Evolutionary conservation across 2,888 invertebrate species (phyloP), one percentile per base, ranked within the genome.

Genomic region (Muschampia plurimacula): DNA sequence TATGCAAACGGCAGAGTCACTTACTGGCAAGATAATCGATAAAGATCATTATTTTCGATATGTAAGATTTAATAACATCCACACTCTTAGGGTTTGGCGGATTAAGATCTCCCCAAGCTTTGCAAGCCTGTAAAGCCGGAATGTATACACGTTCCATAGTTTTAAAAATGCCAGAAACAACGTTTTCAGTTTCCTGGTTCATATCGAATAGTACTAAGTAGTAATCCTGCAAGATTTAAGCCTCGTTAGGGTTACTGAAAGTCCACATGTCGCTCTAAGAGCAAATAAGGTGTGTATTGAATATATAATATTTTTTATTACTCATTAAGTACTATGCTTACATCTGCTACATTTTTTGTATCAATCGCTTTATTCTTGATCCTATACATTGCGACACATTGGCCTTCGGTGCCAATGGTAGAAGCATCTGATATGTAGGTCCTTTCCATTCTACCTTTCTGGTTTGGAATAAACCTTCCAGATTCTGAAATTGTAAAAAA

Each of bases 311-410:
- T 41, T 41, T 41, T 22, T 41, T 41, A 41, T 41, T 15, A 15
- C n/a, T 55, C 4, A 15, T 5, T 32, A 22, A 22, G 22, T 22
- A n/a, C 0, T 32, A 15, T 7, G 72, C 92, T 91, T 88, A 96
- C 96, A 76, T 97, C 97, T 39, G 95, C 92, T n/a, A 97, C 93
- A 79, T 96, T 96, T 82, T 95, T 96, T 74, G 89, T 84, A 73
- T 96, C 97, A 59, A 97, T 90, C 12, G 89, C 87, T 77, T 95
- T 93, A 74, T 95, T 95, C 77, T 92, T 95, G 15, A 95, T 94
- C 78, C 97, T 95, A 83, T 97, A 96, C 79, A 96, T 96, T 49
- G 96, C 96, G n/a, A 97, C 93, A 85, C 96, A 96, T 80, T 90
- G 93, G 4, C 96, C 97, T 72, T 90, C 91, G 32, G 97, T 92